These are phyloP conservation scores for Petaurus breviceps DNA, from an alignment of 2,113 vertebrate genomes.

Conservation along the genomic window DNA sequence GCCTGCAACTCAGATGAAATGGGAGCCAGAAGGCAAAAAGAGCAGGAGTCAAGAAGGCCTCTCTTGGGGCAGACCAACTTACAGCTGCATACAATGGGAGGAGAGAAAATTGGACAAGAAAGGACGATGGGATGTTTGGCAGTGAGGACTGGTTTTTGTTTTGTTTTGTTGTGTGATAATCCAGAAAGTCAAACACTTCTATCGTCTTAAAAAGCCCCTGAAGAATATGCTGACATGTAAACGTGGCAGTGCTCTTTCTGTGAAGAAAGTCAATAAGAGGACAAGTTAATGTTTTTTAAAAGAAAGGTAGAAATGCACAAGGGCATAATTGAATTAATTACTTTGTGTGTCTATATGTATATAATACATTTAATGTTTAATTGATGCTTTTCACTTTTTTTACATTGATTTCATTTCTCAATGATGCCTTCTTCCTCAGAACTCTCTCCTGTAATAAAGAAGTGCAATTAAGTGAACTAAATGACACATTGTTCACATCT, in stretches of 20 bases:
- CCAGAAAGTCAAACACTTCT: not conserved
- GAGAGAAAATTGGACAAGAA: not conserved
- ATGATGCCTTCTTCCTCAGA: not conserved
- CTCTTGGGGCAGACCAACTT: not conserved
- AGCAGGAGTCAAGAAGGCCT: not conserved
- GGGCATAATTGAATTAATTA: not conserved
- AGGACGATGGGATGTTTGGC: not conserved
- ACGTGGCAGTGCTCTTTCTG: not conserved
- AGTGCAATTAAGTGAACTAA: not conserved
- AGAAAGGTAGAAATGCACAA: not conserved
- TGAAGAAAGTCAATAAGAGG: not conserved
- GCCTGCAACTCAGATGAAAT: not conserved
- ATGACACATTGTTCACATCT: not conserved
- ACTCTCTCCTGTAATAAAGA: not conserved
- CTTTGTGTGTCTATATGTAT: not conserved
- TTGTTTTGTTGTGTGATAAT: not conserved
- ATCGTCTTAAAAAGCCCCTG: not conserved
- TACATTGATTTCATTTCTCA: not conserved
- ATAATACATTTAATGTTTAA: not conserved
- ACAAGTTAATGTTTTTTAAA: not conserved
- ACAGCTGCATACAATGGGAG: not conserved
- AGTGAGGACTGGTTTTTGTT: slow-evolving; percentile 11
- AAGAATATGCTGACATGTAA: not conserved
- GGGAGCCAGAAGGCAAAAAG: not conserved
- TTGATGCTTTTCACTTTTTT: not conserved